These are phyloP conservation scores for Actinemys pallida DNA, from an alignment of 2,113 vertebrate species.

Conservation along the genomic window DNA sequence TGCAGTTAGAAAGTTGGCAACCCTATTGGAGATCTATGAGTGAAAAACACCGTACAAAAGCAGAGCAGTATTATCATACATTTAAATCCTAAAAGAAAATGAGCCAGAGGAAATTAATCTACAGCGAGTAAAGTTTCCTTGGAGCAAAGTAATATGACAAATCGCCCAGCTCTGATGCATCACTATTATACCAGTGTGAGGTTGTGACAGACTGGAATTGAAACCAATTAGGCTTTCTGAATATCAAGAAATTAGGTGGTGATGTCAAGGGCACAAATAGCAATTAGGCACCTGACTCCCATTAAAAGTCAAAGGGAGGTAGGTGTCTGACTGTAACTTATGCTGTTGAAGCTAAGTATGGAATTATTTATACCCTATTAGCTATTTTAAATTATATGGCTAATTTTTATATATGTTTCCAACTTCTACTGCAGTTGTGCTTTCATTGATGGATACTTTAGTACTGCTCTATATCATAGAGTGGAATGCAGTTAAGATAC, in stretches of 20 bases:
- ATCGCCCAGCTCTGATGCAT: fast-evolving
- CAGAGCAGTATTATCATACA: no score
- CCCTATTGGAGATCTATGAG: neutral
- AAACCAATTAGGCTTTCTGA: neutral
- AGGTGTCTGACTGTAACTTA: neutral
- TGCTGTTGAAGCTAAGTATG: neutral
- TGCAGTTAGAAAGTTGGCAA: no score
- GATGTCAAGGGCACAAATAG: neutral
- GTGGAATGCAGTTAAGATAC: neutral
- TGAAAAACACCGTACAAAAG: neutral
- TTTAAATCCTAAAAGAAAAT: neutral
- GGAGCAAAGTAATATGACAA: neutral
- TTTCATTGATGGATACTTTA: neutral
- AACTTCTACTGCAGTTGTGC: neutral
- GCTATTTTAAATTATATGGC: neutral
- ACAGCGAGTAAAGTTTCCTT: neutral
- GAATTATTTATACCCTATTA: neutral
- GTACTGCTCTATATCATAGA: neutral
- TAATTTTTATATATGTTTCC: neutral
- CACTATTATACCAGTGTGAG: neutral
- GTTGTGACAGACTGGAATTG: neutral
- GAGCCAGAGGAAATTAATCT: neutral
- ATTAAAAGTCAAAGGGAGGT: neutral
- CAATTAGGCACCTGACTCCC: neutral
- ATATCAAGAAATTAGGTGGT: no score